Base-by-base conservation (phyloP, 2,888 invertebrate species). In the Papilio protenor region DNA sequence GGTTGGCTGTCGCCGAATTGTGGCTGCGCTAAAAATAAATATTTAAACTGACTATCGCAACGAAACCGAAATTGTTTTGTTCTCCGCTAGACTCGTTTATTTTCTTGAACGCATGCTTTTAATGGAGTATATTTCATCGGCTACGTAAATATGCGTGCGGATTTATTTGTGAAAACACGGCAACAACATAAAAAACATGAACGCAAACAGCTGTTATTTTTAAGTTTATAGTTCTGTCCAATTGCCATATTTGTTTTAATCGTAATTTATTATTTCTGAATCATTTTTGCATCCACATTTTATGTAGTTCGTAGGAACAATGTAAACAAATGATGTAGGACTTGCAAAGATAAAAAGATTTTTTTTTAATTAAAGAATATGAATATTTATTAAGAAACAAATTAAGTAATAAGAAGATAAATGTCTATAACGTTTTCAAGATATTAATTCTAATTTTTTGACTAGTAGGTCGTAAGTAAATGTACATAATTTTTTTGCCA, bases 1-100 rank as follows among this genome's bases (percentile, higher is more conserved):
- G 73, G 78, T 73, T 73, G 76, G 78, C 69, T 73, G 78, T 79
- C 78, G 73, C 78, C 78, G 78, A 79, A 78, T 79, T 76, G 78
- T 72, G 78, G 76, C 69, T 47, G 59, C 40, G 73, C 78, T 79
- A 79, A 76, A 79, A 79, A 79, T 79, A 79, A 79, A 79, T 79
- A 79, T 79, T 79, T 79, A 79, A 76, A 76, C 78, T 70, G 76
- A 76, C 73, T 73, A 79, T 73, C 78, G 76, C 73, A 79, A 73
- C 73, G 76, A 79, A 76, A 59, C 69, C 69, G 49, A 78, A 78
- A 78, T 76, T 78, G 76, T 79, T 73, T 79, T 76, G 78, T 79
- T 79, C 78, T 76, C 76, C 21, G 59, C 73, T 70, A 76, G 69
- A 79, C 72, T 59, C 73, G 27, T 72, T 78, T 61, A 59, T 76